A percentile compares a stretch with the other conserved stretches of the same genome.
Conservation (phyloP, 2,113 vertebrate genomes). For the Thinocorus orbignyianus region DNA sequence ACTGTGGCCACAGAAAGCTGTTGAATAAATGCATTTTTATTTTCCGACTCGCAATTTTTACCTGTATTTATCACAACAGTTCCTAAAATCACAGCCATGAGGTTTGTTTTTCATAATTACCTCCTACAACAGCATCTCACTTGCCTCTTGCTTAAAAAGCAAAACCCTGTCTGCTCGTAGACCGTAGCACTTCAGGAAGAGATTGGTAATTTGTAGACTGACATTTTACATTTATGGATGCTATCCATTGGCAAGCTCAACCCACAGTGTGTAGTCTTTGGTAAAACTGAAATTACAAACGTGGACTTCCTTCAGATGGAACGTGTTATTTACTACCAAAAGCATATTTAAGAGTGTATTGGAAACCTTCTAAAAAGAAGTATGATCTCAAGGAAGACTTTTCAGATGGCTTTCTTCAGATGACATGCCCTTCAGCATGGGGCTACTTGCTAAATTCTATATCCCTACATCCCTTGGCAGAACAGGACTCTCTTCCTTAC, state of each 20-base stretch:
- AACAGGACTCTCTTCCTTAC: background rate
- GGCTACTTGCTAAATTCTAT: background rate
- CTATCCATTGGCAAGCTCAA: background rate
- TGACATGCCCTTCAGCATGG: background rate
- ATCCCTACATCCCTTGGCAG: background rate
- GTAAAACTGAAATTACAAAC: background rate
- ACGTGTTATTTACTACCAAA: background rate
- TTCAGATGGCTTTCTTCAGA: background rate
- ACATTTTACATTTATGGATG: background rate
- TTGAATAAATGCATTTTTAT: conserved; percentile 59
- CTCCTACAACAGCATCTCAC: conserved; percentile 13
- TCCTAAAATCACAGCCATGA: conserved; percentile 7
- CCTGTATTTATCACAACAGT: conserved; percentile 50
- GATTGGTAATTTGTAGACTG: conserved; percentile 14
- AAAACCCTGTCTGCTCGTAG: conserved; percentile 18
- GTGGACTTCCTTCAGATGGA: background rate
- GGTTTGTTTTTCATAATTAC: conserved; percentile 46
- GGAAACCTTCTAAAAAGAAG: background rate
- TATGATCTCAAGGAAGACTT: background rate
- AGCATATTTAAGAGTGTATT: background rate
- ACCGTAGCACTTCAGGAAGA: background rate
- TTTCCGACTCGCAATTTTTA: conserved; percentile 43
- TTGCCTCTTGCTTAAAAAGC: conserved; percentile 28
- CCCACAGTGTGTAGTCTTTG: background rate
- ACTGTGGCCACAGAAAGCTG: background rate